Base-by-base conservation (phyloP, 30 jellyfish, hydroid and myxozoan genomes). In the Pseudorhiza aurosa region DNA sequence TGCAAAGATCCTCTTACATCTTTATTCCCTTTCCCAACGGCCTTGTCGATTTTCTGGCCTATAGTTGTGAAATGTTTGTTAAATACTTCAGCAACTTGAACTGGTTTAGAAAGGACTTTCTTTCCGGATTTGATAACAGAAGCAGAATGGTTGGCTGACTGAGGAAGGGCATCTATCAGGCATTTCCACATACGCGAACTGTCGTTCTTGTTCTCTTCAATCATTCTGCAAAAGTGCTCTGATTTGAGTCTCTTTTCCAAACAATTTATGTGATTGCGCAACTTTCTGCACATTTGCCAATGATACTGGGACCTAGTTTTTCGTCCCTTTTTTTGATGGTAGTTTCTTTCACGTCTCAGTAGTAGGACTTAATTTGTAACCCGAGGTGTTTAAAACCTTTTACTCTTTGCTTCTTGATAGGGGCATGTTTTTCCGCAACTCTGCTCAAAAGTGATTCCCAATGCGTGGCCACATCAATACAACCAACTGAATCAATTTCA, bases 391-490 rank as follows among this genome's bases (percentile, higher is more conserved):
- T 82, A 68, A 70, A 82, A 68, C 87, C 87, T 68, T 68, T 67
- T 58, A 68, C 80, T 58, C 92, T 50, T 81, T 81, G 85, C 55
- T 49, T 65, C 85, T 81, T 69, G 80, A 68, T 53, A 35, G 93
- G 93, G 72, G 93, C 86, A 67, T 81, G 93, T 50, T 81, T 81
- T 47, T 81, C 93, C 65, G 95, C 95, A 68, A 69, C 82, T 83
- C 51, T 71, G 82, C 58, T 68, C 87, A 83, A 83, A 68, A 83
- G 87, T 68, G 82, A 83, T 83, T 83, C 82, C 82, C 87, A 83
- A 28, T 56, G 82, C 82, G 64, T 69, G 70, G 95, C 87, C 87
- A 68, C 75, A 69, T 83, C 84, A 69, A 68, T 83, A 68, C 88
- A 37, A 1, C 67, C 95, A 83, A 82, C 9, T 68, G 87, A 68